Conservation (phyloP, 2,888 invertebrate genomes). For the Eupelmus urozonus region DNA sequence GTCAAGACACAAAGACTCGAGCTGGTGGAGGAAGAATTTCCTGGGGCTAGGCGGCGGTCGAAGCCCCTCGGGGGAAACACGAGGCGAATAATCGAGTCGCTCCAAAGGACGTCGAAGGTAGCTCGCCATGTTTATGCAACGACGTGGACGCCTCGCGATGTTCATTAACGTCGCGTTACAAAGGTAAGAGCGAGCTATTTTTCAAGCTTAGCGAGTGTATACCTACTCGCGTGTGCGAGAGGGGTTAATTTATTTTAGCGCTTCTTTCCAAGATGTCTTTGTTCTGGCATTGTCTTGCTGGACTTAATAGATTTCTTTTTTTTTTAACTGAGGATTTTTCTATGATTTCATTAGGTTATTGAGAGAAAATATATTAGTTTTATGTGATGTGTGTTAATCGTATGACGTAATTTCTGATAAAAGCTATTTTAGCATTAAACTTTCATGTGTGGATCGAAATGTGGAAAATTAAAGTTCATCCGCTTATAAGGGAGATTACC, state of each 20-base stretch:
- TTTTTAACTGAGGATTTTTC: no score
- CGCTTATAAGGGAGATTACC: no score
- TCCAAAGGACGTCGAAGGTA: background rate
- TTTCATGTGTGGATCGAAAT: no score
- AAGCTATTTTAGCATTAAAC: no score
- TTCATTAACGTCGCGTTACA: constrained; percentile 41
- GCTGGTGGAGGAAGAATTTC: background rate
- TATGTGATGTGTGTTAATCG: no score
- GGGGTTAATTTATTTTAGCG: background rate
- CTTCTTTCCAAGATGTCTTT: background rate
- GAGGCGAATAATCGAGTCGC: constrained; percentile 31
- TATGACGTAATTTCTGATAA: no score
- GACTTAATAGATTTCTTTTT: no score
- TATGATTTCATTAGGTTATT: no score
- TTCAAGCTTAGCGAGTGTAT: constrained; percentile 1
- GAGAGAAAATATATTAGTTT: no score
- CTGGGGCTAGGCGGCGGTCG: background rate
- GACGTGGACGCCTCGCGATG: constrained; percentile 12
- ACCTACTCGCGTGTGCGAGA: background rate
- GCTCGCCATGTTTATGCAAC: constrained; percentile 40
- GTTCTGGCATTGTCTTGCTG: background rate
- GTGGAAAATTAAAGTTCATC: no score
- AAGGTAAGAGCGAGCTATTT: background rate
- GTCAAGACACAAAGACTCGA: background rate
- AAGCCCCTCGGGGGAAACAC: constrained; percentile 21